These are phyloP conservation scores for Ficedula albicollis DNA, from an alignment of 2,797 vertebrate genomes.

Conservation along the genomic window DNA sequence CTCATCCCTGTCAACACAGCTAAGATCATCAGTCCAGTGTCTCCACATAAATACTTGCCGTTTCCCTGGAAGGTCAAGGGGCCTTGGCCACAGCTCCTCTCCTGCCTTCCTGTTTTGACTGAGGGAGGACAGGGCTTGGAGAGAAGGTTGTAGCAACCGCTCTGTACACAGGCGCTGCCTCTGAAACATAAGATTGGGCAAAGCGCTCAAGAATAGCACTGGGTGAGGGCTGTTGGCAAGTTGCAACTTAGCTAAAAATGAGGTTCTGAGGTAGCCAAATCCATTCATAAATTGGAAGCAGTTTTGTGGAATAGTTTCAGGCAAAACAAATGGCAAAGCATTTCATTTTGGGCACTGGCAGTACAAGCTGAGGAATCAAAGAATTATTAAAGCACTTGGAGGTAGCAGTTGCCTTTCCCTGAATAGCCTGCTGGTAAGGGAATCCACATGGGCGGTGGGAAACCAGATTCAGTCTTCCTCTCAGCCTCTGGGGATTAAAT, in stretches of 20 bases:
- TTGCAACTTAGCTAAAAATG: slow-evolving; percentile 31
- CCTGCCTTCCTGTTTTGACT: slow-evolving; percentile 61
- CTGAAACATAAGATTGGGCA: slow-evolving; percentile 56
- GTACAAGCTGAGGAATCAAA: slow-evolving; percentile 65
- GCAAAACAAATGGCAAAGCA: slow-evolving; percentile 65
- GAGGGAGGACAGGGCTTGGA: slow-evolving; percentile 37
- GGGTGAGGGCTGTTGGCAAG: slow-evolving; percentile 59
- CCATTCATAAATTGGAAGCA: slow-evolving; percentile 67
- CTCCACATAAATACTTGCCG: slow-evolving; percentile 9
- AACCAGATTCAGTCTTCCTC: slow-evolving; percentile 14
- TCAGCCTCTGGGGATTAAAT: not conserved
- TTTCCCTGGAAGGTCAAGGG: slow-evolving; percentile 62
- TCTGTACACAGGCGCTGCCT: not conserved
- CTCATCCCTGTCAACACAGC: slow-evolving; percentile 60
- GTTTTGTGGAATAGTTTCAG: slow-evolving; percentile 69
- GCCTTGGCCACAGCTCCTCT: slow-evolving; percentile 29
- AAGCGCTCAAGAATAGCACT: slow-evolving; percentile 13
- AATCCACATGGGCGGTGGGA: slow-evolving; percentile 29
- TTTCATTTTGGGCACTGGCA: slow-evolving; percentile 67
- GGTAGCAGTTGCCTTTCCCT: slow-evolving; percentile 41
- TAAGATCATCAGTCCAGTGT: not conserved
- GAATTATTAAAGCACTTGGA: slow-evolving; percentile 57
- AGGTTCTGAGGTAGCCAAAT: slow-evolving; percentile 64
- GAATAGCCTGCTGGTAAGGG: not conserved
- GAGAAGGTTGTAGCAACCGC: slow-evolving; percentile 34